phyloP scores from a whole-genome alignment of 1,140 invertebrate genomes.

The Reticulitermes speratus region DNA sequence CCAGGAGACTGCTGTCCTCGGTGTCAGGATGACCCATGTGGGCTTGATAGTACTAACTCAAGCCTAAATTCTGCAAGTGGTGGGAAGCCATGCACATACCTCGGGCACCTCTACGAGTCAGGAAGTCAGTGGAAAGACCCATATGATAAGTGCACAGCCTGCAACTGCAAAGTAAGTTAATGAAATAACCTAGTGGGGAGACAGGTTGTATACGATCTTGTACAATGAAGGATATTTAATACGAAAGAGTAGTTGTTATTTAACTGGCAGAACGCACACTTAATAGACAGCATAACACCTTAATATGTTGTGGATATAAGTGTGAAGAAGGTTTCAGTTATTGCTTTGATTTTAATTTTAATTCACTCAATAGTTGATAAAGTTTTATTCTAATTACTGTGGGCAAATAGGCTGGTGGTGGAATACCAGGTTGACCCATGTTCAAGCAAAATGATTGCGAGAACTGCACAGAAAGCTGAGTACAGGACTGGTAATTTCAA shows the following conservation, averaged over 20 bases:
- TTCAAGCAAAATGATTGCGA: too few relatives aligned
- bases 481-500: too few relatives aligned
- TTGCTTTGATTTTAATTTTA: too few relatives aligned
- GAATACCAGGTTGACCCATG: too few relatives aligned
- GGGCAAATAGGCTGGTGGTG: too few relatives aligned
- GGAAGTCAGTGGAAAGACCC: constrained; percentile 60
- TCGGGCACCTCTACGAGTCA: constrained; percentile 59
- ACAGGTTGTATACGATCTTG: not conserved
- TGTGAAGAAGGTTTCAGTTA: too few relatives aligned
- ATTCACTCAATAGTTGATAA: too few relatives aligned
- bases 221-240: not conserved
- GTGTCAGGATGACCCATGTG: constrained; percentile 59
- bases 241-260: not conserved
- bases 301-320: too few relatives aligned
- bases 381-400: too few relatives aligned
- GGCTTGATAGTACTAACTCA: not conserved
- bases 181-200: not conserved
- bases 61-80: constrained; percentile 22
- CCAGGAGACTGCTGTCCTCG: constrained; percentile 70
- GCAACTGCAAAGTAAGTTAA: constrained; percentile 73
- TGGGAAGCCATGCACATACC: constrained; percentile 58
- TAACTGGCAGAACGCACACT: not conserved
- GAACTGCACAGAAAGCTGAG: too few relatives aligned
- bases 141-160: constrained; percentile 68
- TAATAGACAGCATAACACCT: too few relatives aligned